Percentiles rank a stretch among this genome's conserved stretches.
Evolutionary conservation across 1,140 invertebrate species (phyloP).

Genomic region (Adelges cooleyi): DNA sequence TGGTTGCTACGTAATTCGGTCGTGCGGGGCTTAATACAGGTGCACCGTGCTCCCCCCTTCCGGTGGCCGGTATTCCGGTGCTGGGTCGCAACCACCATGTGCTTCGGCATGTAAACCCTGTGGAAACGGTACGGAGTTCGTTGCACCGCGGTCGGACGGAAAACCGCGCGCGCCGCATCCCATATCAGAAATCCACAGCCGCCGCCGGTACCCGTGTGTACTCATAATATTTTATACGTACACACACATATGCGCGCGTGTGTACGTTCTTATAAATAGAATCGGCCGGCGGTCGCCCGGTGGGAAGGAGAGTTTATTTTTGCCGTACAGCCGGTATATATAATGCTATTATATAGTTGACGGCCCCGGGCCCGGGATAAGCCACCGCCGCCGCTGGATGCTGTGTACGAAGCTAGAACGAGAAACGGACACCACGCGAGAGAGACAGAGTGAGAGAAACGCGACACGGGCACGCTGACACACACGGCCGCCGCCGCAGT

Average conservation of each 20-base stretch:
- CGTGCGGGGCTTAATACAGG: no score
- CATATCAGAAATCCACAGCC: background rate
- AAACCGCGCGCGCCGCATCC: background rate
- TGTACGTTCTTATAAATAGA: conserved; percentile 11
- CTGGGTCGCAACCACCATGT: no score
- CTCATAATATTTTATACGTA: no score
- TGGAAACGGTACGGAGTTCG: background rate
- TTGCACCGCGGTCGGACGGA: background rate
- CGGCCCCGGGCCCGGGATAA: conserved; percentile 6
- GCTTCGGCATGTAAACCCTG: no score
- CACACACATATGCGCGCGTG: background rate
- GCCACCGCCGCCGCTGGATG: conserved; percentile 10
- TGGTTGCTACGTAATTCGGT: no score
- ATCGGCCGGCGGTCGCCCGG: conserved; percentile 1
- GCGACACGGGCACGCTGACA: background rate
- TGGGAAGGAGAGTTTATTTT: conserved; percentile 27
- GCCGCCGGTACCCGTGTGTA: background rate
- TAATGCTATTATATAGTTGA: background rate
- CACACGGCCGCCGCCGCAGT: background rate
- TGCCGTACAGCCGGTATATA: background rate
- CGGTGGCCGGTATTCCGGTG: no score
- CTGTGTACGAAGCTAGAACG: no score
- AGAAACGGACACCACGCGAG: background rate
- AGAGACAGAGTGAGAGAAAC: no score
- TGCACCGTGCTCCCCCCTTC: no score